Evolutionary conservation across 2,797 vertebrate species (phyloP), one percentile per base, ranked within the genome.

Genomic region (Sphaeramia orbicularis): DNA sequence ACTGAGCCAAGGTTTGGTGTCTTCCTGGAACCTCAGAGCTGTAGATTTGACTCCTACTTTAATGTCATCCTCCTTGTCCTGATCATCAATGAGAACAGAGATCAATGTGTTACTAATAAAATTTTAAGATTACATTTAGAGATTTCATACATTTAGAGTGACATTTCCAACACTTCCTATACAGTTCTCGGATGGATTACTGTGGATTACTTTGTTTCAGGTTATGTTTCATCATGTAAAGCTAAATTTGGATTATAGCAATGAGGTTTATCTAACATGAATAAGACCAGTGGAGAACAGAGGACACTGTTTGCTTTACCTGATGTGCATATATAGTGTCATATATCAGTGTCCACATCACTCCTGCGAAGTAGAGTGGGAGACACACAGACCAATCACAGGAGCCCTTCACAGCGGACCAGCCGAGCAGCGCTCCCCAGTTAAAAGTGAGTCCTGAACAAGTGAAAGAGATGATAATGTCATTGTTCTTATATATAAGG

Each of bases 271-370:
- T 35, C 35, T 9, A 65, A 43, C 10, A 37, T 16, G n/a, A 14
- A 35, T 8, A 15, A 10, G 14, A 64, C 2, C 48, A 18, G n/a
- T 10, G 12, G 10, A 53, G 32, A 35, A 16, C 7, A 14, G 27
- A 18, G 2, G 6, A 30, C 44, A 7, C 9, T 2, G n/a, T 7
- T 5, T 9, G 2, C 58, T 19, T 80, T 77, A 99, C 98, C 96
- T 99, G 98, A 91, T 99, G 98, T 12, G 98, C 98, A 13, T 99
- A 99, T 80, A 99, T 97, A 4, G 98, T 99, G 82, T 99, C 97
- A 0, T 99, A 98, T 45, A 97, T 93, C 69, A 99, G 84, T 0
- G 97, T 99, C 98, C 97, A 98, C 96, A 97, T 96, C 61, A 98
- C 90, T 48, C 97, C 97, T 66, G 96, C 96, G 19, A 96, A 92